A percentile compares a stretch with the other conserved stretches of the same genome.
phyloP scores from a whole-genome alignment of 2,888 invertebrate genomes.

The Nycteola revayana region DNA sequence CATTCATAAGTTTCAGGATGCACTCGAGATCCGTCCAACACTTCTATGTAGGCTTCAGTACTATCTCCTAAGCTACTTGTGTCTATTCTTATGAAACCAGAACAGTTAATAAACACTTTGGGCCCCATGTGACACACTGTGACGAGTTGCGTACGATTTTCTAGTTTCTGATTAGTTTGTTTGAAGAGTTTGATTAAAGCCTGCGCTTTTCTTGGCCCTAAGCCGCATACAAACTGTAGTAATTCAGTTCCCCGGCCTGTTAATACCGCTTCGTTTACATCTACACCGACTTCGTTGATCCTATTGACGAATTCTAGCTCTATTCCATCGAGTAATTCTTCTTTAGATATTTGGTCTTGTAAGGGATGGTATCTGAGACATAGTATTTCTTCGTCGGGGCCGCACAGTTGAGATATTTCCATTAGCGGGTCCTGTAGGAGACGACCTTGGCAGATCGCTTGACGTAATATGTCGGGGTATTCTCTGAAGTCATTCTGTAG shows the following conservation, averaged over 20 bases:
- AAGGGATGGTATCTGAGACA: conserved; percentile 96
- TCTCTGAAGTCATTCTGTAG: conserved; percentile 91
- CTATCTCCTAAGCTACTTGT: conserved; percentile 97
- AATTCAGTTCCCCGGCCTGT: conserved; percentile 93
- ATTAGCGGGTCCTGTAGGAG: conserved; percentile 97
- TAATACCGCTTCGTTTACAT: conserved; percentile 95
- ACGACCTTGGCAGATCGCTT: conserved; percentile 96
- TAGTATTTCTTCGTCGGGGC: conserved; percentile 97
- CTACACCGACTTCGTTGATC: conserved; percentile 99
- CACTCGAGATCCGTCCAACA: conserved; percentile 97
- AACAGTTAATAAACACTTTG: conserved; percentile 99
- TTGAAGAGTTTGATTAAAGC: conserved; percentile 93
- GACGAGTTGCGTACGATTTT: conserved; percentile 97
- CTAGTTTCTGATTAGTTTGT: conserved; percentile 94
- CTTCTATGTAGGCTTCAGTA: conserved; percentile 97
- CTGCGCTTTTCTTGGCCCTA: conserved; percentile 97
- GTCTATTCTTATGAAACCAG: conserved; percentile 99
- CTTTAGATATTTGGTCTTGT: conserved; percentile 90
- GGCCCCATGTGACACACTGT: conserved; percentile 98
- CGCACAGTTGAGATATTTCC: conserved; percentile 97
- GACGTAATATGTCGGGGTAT: conserved; percentile 94
- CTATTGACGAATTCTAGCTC: conserved; percentile 96
- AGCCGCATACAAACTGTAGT: conserved; percentile 97
- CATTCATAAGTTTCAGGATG: conserved; percentile 99
- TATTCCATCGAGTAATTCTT: conserved; percentile 92